A percentile compares a stretch with the other conserved stretches of the same genome.
phyloP scores from a whole-genome alignment of 1,140 invertebrate species.

The Macrobrachium rosenbergii region DNA sequence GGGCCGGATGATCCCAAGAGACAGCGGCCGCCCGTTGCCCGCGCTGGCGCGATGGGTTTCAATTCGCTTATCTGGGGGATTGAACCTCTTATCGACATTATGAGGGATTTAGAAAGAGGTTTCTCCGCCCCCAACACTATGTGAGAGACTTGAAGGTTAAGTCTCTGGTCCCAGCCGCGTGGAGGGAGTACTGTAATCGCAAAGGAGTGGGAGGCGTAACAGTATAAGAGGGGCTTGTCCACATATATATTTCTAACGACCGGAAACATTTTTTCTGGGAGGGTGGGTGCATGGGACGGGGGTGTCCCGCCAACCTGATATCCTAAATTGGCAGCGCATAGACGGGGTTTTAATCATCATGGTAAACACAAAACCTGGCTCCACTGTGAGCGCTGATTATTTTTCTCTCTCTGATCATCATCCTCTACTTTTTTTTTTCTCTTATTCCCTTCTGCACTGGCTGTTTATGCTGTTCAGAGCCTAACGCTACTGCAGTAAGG shows the following conservation, averaged over 20 bases:
- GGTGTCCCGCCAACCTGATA: slow-evolving; percentile 23
- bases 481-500: too few species aligned
- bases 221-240: too few species aligned
- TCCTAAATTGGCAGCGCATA: slow-evolving; percentile 36
- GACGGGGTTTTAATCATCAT: slow-evolving; percentile 42
- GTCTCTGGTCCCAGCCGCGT: not conserved
- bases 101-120: slow-evolving; percentile 62
- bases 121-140: slow-evolving; percentile 61
- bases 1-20: not conserved
- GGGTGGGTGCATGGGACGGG: not conserved
- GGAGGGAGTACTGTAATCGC: too few species aligned
- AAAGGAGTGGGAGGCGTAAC: too few species aligned
- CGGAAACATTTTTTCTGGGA: not conserved
- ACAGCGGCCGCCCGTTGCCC: too few species aligned
- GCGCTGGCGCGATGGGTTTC: slow-evolving; percentile 30
- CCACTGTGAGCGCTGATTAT: slow-evolving; percentile 12
- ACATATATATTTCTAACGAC: too few species aligned
- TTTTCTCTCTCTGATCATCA: slow-evolving; percentile 4
- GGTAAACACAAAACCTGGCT: slow-evolving; percentile 31
- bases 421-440: not conserved
- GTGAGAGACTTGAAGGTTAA: slow-evolving; percentile 33
- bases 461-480: too few species aligned
- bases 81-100: slow-evolving; percentile 62
- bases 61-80: slow-evolving; percentile 58
- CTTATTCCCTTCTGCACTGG: too few species aligned